Evolutionary conservation across 2,113 vertebrate genomes (phyloP).

Genomic region (Hydropotes inermis): DNA sequence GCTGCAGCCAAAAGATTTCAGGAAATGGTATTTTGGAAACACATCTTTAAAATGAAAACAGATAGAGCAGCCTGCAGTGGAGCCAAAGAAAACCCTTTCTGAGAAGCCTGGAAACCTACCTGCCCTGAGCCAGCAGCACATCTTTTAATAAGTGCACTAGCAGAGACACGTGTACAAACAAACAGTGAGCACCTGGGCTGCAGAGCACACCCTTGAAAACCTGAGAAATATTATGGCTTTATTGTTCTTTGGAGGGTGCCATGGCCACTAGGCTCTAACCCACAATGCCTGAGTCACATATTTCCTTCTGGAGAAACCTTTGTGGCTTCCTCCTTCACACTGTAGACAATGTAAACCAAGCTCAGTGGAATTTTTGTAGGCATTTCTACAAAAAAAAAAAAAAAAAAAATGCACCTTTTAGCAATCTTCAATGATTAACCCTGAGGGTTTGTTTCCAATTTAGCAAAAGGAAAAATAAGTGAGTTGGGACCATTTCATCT

Average conservation of each 20-base stretch:
- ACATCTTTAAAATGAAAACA: conserved; percentile 68
- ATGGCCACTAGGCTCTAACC: neutral
- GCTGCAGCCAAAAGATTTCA: conserved; percentile 56
- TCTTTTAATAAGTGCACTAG: conserved; percentile 2
- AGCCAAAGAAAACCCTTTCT: conserved; percentile 68
- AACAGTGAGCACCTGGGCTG: neutral
- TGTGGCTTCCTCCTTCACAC: neutral
- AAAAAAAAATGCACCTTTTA: neutral
- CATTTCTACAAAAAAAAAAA: neutral
- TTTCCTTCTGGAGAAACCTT: neutral
- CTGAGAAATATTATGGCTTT: neutral
- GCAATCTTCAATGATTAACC: neutral
- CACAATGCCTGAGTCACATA: neutral
- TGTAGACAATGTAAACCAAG: neutral
- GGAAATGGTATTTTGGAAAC: conserved; percentile 64
- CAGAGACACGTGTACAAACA: neutral
- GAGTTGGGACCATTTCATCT: neutral
- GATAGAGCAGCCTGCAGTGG: conserved; percentile 51
- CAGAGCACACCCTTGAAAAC: neutral
- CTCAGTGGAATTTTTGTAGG: neutral
- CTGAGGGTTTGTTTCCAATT: conserved; percentile 17
- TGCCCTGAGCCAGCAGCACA: conserved; percentile 27
- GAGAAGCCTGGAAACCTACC: conserved; percentile 40
- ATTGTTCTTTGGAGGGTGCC: neutral
- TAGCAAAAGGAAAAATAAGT: conserved; percentile 29